These are phyloP conservation scores for Malacoraja senta DNA, from an alignment of 2,797 vertebrate species.

Conservation along the genomic window DNA sequence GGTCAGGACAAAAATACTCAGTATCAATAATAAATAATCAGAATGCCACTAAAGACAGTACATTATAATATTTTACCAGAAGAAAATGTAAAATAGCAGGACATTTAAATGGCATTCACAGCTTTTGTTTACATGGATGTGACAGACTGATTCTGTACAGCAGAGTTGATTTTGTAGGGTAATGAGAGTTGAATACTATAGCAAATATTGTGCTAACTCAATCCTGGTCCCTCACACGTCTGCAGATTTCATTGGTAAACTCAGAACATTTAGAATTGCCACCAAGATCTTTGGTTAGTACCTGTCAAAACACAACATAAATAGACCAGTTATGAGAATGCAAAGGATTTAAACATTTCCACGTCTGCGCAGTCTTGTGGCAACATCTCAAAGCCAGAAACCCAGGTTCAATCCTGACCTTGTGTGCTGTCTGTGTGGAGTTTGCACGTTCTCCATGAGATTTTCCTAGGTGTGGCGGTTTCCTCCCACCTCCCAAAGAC, in stretches of 20 bases:
- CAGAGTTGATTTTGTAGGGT: not conserved
- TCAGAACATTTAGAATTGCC: constrained; percentile 87
- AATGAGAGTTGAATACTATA: not conserved
- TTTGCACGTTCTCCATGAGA: too few species aligned
- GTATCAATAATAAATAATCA: constrained; percentile 12
- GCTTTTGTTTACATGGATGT: not conserved
- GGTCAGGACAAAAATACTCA: not conserved
- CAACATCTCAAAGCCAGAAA: too few species aligned
- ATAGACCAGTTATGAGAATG: not conserved
- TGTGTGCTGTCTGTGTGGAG: too few species aligned
- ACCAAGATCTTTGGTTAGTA: constrained; percentile 86
- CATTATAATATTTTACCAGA: not conserved
- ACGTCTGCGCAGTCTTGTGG: too few species aligned
- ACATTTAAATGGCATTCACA: constrained; percentile 7
- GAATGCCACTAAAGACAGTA: constrained; percentile 11
- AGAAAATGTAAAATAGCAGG: not conserved
- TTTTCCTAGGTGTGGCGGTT: too few species aligned
- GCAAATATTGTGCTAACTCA: not conserved
- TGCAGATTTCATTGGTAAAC: constrained; percentile 84
- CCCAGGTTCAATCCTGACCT: too few species aligned
- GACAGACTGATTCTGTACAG: not conserved
- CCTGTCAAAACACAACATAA: constrained; percentile 52
- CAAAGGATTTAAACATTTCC: constrained; percentile 27
- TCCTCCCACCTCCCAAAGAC: too few species aligned
- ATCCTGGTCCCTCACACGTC: constrained; percentile 63